Evolutionary conservation across 2,888 invertebrate species (phyloP).

Genomic region (Belgica antarctica): DNA sequence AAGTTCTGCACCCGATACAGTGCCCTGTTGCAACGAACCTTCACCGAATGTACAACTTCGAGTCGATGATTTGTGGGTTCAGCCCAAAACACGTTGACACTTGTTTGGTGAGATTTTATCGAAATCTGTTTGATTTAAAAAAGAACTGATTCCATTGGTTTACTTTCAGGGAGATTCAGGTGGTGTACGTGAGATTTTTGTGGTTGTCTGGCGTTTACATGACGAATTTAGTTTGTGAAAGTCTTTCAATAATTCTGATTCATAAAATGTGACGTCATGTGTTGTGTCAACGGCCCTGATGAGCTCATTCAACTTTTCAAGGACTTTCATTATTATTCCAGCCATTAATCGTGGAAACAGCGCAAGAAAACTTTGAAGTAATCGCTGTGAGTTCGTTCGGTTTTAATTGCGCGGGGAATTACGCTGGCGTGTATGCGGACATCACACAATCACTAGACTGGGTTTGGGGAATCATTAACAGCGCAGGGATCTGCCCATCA

Average conservation of each 20-base stretch:
- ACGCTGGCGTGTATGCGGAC: conserved; percentile 44
- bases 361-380: background rate
- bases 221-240: no score
- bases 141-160: background rate
- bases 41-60: background rate
- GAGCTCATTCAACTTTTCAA: background rate
- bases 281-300: background rate
- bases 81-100: background rate
- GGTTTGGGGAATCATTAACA: conserved; percentile 31
- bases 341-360: background rate
- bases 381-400: conserved; percentile 45
- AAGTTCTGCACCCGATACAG: background rate
- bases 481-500: conserved; percentile 9
- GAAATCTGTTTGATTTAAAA: conserved; percentile 15
- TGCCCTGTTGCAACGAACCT: background rate
- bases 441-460: conserved; percentile 31
- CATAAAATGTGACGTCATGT: no score
- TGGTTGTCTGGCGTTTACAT: background rate
- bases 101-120: background rate
- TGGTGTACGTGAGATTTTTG: background rate
- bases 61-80: conserved; percentile 30
- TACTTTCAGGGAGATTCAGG: conserved; percentile 23
- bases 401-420: conserved; percentile 41
- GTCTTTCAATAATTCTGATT: no score
- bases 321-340: background rate